These are phyloP conservation scores for Muricea muricata DNA, from an alignment of 92 coral and sea anemone genomes.

Conservation along the genomic window DNA sequence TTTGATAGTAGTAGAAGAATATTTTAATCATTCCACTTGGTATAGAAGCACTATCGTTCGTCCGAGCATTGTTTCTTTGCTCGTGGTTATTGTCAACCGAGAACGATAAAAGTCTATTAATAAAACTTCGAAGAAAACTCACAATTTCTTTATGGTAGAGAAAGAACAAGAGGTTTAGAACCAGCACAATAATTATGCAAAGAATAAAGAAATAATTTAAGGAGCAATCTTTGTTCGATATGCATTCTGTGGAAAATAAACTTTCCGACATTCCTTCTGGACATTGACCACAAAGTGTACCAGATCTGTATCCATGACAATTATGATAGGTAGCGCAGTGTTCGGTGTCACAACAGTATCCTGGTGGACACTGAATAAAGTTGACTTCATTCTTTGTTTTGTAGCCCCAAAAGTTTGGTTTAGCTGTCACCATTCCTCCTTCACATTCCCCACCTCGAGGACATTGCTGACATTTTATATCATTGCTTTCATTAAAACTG, in stretches of 20 bases:
- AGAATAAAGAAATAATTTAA: not conserved
- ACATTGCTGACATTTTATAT: conserved; percentile 7
- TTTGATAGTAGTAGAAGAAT: conserved; percentile 17
- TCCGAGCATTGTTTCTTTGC: not conserved
- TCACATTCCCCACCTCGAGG: conserved; percentile 15
- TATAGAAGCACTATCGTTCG: not conserved
- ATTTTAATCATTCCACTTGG: conserved; percentile 12
- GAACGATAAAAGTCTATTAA: too few species aligned
- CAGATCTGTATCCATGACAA: conserved; percentile 14
- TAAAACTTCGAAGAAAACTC: not conserved
- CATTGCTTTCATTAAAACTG: not conserved
- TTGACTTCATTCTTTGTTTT: not conserved
- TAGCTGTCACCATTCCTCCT: not conserved
- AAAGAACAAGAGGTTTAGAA: conserved; percentile 1
- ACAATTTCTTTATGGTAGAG: not conserved
- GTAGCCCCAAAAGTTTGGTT: conserved; percentile 19
- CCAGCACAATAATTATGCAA: not conserved
- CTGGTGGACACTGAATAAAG: conserved; percentile 10
- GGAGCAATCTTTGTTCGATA: not conserved
- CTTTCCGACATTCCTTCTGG: conserved; percentile 23
- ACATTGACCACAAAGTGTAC: conserved; percentile 30
- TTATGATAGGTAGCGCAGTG: not conserved
- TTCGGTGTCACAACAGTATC: conserved; percentile 1
- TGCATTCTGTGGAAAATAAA: not conserved
- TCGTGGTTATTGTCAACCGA: not conserved